phyloP scores from a whole-genome alignment of 1,140 invertebrate genomes.

The Drosophila serrata region DNA sequence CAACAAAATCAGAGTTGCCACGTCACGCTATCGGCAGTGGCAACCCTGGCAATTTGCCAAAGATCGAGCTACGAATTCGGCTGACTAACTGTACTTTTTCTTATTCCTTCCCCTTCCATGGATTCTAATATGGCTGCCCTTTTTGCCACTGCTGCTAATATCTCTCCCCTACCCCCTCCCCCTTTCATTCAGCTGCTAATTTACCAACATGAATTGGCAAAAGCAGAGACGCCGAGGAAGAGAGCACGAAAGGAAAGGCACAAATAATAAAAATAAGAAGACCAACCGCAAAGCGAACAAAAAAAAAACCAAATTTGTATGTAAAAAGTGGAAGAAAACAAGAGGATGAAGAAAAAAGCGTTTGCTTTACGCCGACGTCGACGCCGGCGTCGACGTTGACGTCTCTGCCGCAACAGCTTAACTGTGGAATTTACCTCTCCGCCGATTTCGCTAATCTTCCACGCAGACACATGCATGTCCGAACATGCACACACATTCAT shows the following conservation, averaged over 20 bases:
- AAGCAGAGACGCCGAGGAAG: constrained; percentile 36
- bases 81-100: constrained; percentile 42
- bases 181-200: constrained; percentile 51
- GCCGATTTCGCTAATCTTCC: constrained; percentile 66
- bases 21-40: constrained; percentile 7
- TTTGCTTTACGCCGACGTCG: constrained; percentile 21
- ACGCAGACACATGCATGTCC: constrained; percentile 7
- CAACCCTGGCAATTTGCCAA: constrained; percentile 27
- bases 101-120: constrained; percentile 4
- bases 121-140: constrained; percentile 24
- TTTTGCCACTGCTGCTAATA: constrained; percentile 23
- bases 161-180: constrained; percentile 1
- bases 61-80: constrained; percentile 16
- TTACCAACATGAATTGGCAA: constrained; percentile 71
- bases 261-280: constrained; percentile 21
- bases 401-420: constrained; percentile 42
- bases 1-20: constrained; percentile 16
- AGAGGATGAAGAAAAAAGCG: constrained; percentile 17
- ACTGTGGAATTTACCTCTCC: constrained; percentile 45
- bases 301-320: constrained; percentile 20
- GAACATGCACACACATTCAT: neutral
- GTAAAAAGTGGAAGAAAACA: constrained; percentile 33
- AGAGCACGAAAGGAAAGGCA: constrained; percentile 26
- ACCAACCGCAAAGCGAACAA: constrained; percentile 16
- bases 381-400: constrained; percentile 30